These are phyloP conservation scores for Pituophis catenifer DNA, from an alignment of 2,113 vertebrate species.

Conservation along the genomic window DNA sequence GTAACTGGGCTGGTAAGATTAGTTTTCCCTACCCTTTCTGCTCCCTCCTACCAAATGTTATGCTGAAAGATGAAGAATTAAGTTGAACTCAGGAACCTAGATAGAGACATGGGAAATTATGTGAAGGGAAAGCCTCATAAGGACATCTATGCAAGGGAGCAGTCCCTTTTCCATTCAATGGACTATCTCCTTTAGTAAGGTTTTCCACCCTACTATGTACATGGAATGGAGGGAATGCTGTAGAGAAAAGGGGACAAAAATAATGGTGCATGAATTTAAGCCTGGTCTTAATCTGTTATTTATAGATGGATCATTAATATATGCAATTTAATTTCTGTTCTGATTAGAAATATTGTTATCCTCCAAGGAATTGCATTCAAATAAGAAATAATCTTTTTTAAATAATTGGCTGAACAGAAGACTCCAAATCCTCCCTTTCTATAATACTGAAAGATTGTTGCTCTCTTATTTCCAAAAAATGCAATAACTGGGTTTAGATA, in stretches of 20 bases:
- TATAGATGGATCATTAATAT: background rate
- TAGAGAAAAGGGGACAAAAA: background rate
- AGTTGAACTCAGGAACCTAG: background rate
- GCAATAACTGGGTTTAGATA: background rate
- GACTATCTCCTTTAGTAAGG: background rate
- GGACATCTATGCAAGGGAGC: background rate
- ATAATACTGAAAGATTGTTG: background rate
- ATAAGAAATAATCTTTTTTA: background rate
- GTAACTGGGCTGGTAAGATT: background rate
- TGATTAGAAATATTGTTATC: background rate
- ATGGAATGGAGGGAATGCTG: background rate
- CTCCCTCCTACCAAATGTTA: background rate
- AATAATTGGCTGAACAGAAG: background rate
- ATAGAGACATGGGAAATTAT: background rate
- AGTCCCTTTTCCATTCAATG: background rate
- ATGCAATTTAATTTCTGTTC: background rate
- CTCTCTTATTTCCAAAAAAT: background rate
- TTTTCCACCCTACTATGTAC: background rate
- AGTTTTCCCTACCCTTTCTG: background rate
- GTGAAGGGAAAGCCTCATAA: background rate
- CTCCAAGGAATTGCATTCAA: background rate
- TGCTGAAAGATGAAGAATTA: background rate
- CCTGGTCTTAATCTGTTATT: background rate
- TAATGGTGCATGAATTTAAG: background rate
- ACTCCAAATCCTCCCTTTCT: background rate